phyloP scores from a whole-genome alignment of 2,113 vertebrate genomes.

The Myrmophylax atrothorax region DNA sequence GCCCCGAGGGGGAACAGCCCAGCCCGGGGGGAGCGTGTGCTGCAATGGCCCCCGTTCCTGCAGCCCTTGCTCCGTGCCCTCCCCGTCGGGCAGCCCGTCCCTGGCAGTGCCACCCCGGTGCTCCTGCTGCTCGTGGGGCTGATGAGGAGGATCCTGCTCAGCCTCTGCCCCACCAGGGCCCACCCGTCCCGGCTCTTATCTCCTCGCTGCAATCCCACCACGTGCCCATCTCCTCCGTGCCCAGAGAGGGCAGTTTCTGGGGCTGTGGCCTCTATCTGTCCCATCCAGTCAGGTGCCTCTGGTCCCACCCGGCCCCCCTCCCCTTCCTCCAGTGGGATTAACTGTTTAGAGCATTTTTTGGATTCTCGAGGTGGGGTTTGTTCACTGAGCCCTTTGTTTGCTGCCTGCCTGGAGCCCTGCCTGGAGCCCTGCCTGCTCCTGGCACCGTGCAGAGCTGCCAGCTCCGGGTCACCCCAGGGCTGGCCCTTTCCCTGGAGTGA shows the following conservation, averaged over 20 bases:
- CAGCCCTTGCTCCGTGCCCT: not conserved
- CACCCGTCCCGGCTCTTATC: not conserved
- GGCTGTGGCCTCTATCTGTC: slow-evolving; percentile 13
- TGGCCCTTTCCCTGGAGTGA: not conserved
- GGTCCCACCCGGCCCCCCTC: not conserved
- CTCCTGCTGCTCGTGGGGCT: not conserved
- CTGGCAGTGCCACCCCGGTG: not conserved
- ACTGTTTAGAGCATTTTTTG: not conserved
- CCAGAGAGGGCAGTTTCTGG: rapidly evolving
- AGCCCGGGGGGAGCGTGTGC: rapidly evolving
- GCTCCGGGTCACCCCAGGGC: not conserved
- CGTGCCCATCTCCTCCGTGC: not conserved
- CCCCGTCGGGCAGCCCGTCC: not conserved
- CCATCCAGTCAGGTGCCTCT: not conserved
- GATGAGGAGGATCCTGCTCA: rapidly evolving
- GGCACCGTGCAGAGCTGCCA: not conserved
- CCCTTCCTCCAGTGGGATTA: not conserved
- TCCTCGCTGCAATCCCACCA: rapidly evolving
- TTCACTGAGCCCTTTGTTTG: slow-evolving; percentile 37
- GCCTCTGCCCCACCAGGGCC: not conserved
- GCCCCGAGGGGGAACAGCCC: not conserved
- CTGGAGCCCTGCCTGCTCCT: too few species aligned
- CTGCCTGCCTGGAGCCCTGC: not conserved
- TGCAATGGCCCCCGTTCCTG: rapidly evolving
- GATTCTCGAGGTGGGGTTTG: slow-evolving; percentile 21